These are phyloP conservation scores for Psettodes erumei DNA, from an alignment of 2,113 vertebrate species.

Conservation along the genomic window DNA sequence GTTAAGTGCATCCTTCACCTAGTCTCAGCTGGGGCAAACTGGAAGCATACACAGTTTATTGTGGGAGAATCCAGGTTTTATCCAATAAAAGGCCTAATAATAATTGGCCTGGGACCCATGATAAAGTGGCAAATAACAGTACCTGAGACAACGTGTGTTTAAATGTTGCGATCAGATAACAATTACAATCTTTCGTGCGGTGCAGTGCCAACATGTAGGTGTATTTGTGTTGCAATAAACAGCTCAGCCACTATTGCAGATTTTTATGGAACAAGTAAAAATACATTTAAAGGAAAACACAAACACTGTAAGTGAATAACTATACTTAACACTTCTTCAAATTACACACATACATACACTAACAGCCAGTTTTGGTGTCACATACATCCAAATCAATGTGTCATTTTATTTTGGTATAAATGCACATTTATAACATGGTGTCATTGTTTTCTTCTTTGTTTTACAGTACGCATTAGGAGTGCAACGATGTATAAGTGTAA, in stretches of 20 bases:
- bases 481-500: constrained; percentile 5
- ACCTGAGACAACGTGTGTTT: background rate
- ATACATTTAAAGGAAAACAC: background rate
- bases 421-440: background rate
- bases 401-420: constrained; percentile 13
- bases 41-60: constrained; percentile 4
- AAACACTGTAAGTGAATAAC: background rate
- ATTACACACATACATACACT: background rate
- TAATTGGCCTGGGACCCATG: background rate
- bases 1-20: constrained; percentile 39
- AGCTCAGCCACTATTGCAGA: background rate
- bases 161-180: background rate
- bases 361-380: background rate
- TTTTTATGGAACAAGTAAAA: background rate
- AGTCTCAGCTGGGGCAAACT: background rate
- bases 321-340: background rate
- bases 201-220: background rate
- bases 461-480: constrained; percentile 7
- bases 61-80: too few relatives aligned
- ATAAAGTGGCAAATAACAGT: background rate
- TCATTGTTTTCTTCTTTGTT: constrained; percentile 4
- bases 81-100: constrained; percentile 13
- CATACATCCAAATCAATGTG: background rate
- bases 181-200: background rate
- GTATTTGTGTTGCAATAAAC: background rate